Evolutionary conservation across 1,140 invertebrate species (phyloP).

Genomic region (Drosophila orosa): DNA sequence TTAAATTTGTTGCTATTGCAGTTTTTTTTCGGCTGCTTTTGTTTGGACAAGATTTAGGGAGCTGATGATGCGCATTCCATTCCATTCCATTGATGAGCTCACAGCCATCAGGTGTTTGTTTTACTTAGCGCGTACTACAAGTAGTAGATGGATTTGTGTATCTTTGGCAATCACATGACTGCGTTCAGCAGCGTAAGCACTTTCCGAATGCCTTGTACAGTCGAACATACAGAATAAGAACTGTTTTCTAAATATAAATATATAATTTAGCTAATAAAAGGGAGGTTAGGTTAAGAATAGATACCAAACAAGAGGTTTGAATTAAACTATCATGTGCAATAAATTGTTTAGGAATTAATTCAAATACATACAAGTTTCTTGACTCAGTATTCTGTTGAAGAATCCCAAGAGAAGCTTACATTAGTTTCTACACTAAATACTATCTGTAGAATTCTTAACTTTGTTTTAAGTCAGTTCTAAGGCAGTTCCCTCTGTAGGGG

Average conservation of each 20-base stretch:
- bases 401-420: neutral
- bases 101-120: slow-evolving; percentile 43
- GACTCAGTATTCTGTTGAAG: too few species aligned
- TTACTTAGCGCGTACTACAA: slow-evolving; percentile 17
- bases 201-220: slow-evolving; percentile 17
- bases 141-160: slow-evolving; percentile 58
- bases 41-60: slow-evolving; percentile 32
- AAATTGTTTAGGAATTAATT: too few species aligned
- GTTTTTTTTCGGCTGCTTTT: slow-evolving; percentile 19
- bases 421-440: neutral
- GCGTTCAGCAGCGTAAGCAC: slow-evolving; percentile 16
- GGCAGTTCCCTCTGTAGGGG: neutral
- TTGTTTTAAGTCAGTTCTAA: neutral
- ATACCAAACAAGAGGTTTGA: neutral
- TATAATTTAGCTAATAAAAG: neutral
- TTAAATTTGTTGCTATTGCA: slow-evolving; percentile 31
- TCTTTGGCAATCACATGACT: slow-evolving; percentile 58
- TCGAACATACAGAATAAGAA: neutral
- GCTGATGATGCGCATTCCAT: slow-evolving; percentile 38
- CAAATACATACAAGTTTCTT: neutral
- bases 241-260: neutral
- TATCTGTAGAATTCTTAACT: neutral
- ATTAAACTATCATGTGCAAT: too few species aligned
- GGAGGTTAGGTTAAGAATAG: too few species aligned
- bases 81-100: slow-evolving; percentile 70